Percentiles rank a stretch among this genome's conserved stretches.
Evolutionary conservation across 1,140 invertebrate species (phyloP).

Genomic region (Metopolophium dirhodum): DNA sequence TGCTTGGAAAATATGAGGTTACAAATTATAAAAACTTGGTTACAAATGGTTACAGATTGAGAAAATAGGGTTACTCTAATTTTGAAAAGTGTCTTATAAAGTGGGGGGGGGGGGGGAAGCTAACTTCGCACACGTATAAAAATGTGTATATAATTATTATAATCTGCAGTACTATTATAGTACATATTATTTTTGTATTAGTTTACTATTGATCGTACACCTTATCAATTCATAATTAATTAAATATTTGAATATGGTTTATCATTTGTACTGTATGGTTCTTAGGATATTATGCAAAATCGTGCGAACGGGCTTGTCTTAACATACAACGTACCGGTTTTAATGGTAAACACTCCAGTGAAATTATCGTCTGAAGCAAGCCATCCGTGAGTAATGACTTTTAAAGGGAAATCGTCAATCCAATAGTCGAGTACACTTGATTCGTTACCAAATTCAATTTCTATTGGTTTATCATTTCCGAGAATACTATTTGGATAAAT

Average conservation of each 20-base stretch:
- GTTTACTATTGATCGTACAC: too few relatives aligned
- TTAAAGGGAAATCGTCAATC: not conserved
- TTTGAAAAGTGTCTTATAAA: too few relatives aligned
- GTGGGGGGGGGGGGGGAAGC: too few relatives aligned
- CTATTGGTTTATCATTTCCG: not conserved
- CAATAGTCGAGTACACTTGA: conserved; percentile 1
- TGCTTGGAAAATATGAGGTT: too few relatives aligned
- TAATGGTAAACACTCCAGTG: conserved; percentile 1
- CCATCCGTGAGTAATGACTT: conserved; percentile 44
- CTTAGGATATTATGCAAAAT: not conserved
- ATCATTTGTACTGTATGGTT: not conserved
- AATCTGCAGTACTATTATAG: too few relatives aligned
- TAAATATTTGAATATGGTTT: not conserved
- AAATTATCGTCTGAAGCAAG: not conserved
- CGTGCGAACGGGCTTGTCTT: not conserved
- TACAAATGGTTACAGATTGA: too few relatives aligned
- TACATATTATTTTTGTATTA: too few relatives aligned
- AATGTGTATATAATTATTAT: too few relatives aligned
- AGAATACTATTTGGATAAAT: not conserved
- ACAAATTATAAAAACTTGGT: too few relatives aligned
- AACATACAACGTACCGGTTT: not conserved
- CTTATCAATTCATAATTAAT: not conserved
- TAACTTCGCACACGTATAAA: too few relatives aligned
- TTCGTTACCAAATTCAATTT: not conserved
- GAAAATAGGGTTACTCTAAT: too few relatives aligned